Base-by-base conservation (phyloP, 2,113 vertebrate genomes). In the Apteryx owenii region DNA sequence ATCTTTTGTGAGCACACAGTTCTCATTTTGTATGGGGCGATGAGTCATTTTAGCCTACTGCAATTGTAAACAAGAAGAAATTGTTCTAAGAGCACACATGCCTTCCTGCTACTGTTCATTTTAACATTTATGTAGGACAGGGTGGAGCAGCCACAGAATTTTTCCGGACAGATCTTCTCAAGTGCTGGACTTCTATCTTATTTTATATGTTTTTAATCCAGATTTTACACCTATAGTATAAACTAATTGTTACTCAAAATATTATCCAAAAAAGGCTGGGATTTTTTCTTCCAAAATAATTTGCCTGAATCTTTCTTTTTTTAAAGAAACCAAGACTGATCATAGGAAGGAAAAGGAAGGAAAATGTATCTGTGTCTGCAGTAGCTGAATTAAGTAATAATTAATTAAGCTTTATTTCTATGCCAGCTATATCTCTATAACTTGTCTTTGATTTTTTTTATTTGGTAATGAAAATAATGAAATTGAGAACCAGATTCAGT, bases 21-120 rank as follows among this genome's bases (percentile, higher is more conserved):
- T 93, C 62, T 82, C 80, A 68, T 87, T 95, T 89, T 85, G 38
- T 81, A 38, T 78, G 70, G 87, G 95, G 66, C 0, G 0, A 91
- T 97, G 95, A 97, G 90, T 96, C 95, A 95, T 93, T 92, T 93
- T 90, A 95, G 38, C 88, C 92, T 85, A 76, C 71, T 95, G 71
- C 78, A 89, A 92, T 68, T 88, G 95, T 96, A 96, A 97, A 96
- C 92, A 93, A 96, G 95, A 96, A 93, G 88, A 95, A 94, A 87
- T 94, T 96, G 93, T 97, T 93, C 88, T 92, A 71, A 82, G 84
- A 95, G 77, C 48, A 94, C 62, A 81, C 61, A 94, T 81, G 82
- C 83, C 76, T 94, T 91, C 72, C 79, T 96, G 90, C 90, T 93
- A 88, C 90, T 93, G 84, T 95, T 94, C 88, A 79, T 80, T 93